A percentile compares a stretch with the other conserved stretches of the same genome.
phyloP scores from a whole-genome alignment of 1,140 invertebrate genomes.

The Campoletis sonorensis region DNA sequence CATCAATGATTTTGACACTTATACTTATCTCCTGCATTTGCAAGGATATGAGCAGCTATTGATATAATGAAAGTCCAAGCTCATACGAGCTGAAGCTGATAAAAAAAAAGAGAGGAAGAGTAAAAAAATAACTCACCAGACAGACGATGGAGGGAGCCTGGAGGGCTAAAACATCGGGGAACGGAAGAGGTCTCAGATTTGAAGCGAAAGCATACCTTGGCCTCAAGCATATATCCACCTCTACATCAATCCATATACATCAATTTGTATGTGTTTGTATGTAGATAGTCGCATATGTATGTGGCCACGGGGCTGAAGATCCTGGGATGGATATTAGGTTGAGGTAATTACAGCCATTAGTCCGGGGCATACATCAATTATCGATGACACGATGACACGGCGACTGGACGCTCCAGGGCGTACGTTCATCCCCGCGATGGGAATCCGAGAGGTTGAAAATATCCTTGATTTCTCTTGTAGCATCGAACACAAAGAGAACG shows the following conservation, averaged over 20 bases:
- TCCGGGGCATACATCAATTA: conserved; percentile 73
- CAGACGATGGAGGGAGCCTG: background rate
- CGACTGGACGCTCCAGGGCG: conserved; percentile 61
- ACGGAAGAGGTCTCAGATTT: conserved; percentile 1
- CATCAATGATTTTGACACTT: background rate
- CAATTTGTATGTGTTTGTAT: background rate
- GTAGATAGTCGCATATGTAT: conserved; percentile 6
- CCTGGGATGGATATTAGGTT: conserved; percentile 67
- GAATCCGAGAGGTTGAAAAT: conserved; percentile 44
- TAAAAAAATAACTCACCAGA: background rate
- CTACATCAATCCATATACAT: no score
- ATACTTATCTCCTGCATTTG: background rate
- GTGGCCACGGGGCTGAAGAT: conserved; percentile 58
- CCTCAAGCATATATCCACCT: background rate
- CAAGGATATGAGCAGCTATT: background rate
- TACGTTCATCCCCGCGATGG: conserved; percentile 56
- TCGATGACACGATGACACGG: conserved; percentile 70
- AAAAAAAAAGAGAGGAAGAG: background rate
- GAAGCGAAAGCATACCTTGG: conserved; percentile 1
- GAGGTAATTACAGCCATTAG: conserved; percentile 72
- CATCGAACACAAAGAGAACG: conserved; percentile 17
- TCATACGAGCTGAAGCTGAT: background rate
- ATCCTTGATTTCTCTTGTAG: background rate
- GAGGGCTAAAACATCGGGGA: background rate
- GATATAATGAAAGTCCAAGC: conserved; percentile 11